Evolutionary conservation across 1,140 invertebrate genomes (phyloP).

Genomic region (Hyles vespertilio): DNA sequence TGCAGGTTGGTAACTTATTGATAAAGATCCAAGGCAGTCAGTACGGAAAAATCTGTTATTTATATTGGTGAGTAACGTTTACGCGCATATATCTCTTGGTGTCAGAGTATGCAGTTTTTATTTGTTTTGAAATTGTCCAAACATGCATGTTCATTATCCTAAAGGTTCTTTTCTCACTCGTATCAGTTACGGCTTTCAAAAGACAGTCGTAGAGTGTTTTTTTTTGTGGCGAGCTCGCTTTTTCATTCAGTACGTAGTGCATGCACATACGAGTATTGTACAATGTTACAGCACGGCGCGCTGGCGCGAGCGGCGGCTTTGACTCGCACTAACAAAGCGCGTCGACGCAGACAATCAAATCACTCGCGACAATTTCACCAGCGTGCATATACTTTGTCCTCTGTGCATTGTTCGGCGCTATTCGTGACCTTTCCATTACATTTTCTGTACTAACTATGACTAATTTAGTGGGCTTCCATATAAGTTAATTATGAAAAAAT

Average conservation of each 20-base stretch:
- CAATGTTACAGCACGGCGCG: neutral
- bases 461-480: no score
- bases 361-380: constrained; percentile 52
- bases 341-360: constrained; percentile 55
- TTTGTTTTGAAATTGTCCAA: no score
- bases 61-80: constrained; percentile 7
- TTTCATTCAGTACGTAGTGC: neutral
- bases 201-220: constrained; percentile 26
- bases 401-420: constrained; percentile 20
- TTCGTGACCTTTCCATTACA: constrained; percentile 3
- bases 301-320: neutral
- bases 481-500: no score
- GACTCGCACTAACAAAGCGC: constrained; percentile 51
- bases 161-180: constrained; percentile 12
- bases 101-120: no score
- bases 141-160: no score
- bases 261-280: neutral
- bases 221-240: constrained; percentile 14
- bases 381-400: constrained; percentile 42
- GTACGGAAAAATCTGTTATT: neutral
- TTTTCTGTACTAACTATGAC: constrained; percentile 4
- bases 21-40: constrained; percentile 12
- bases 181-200: constrained; percentile 36
- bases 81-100: neutral
- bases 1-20: constrained; percentile 48